A percentile compares a stretch with the other conserved stretches of the same genome.
These are phyloP conservation scores for Stomatorhinus ivindoensis DNA, from an alignment of 2,113 vertebrate genomes.

Conservation along the genomic window DNA sequence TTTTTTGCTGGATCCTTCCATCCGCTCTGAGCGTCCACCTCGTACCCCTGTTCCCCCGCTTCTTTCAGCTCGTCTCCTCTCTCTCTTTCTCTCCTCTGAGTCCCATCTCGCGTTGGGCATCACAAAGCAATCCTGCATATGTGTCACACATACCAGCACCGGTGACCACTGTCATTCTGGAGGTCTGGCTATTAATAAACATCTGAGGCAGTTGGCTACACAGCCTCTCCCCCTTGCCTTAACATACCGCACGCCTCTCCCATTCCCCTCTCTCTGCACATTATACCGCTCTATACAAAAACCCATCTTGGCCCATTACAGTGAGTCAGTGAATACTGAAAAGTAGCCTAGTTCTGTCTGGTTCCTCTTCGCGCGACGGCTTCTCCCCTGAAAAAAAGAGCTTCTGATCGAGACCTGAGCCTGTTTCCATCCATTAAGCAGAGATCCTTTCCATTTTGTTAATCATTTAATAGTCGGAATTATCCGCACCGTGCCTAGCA, in stretches of 20 bases:
- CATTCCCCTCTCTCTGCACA: not conserved
- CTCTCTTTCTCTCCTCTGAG: not conserved
- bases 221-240: not conserved
- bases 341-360: not conserved
- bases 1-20: not conserved
- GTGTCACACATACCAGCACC: not conserved
- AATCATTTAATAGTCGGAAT: not conserved
- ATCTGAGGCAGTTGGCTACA: not conserved
- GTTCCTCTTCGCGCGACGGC: not conserved
- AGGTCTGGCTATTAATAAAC: constrained; percentile 5
- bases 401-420: not conserved
- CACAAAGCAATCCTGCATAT: not conserved
- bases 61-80: not conserved
- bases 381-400: not conserved
- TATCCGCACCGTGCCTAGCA: not conserved
- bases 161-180: not conserved
- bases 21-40: not conserved
- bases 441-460: not conserved
- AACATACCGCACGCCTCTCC: not conserved
- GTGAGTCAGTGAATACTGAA: not conserved
- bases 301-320: not conserved
- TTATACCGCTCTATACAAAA: not conserved
- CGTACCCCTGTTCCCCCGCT: too few relatives aligned
- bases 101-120: not conserved
- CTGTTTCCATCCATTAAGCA: not conserved